Conservation (phyloP, 2,888 invertebrate genomes). For the Caenorhabditis afra region DNA sequence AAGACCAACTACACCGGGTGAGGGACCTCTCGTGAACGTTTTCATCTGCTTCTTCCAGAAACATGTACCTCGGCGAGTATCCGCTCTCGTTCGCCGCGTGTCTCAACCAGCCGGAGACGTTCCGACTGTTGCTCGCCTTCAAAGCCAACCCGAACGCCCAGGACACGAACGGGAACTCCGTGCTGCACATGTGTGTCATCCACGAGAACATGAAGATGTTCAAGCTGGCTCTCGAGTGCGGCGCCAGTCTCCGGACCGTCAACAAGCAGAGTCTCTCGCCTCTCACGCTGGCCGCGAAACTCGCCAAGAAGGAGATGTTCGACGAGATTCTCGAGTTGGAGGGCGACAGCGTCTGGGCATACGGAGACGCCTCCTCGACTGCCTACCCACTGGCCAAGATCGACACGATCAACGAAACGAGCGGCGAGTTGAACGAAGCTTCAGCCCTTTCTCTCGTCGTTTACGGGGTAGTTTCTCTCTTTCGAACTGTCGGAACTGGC, state of each 20-base stretch:
- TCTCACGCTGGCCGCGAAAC: conserved; percentile 91
- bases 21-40: neutral
- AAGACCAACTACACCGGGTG: conserved; percentile 91
- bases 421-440: conserved; percentile 93
- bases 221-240: conserved; percentile 94
- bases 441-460: conserved; percentile 96
- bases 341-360: conserved; percentile 97
- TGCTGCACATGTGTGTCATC: conserved; percentile 95
- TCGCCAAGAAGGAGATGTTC: conserved; percentile 91
- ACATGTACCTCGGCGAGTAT: conserved; percentile 98
- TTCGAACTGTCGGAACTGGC: neutral
- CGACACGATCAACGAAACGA: conserved; percentile 93
- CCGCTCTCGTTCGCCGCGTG: conserved; percentile 96
- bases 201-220: conserved; percentile 91
- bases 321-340: conserved; percentile 97
- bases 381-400: conserved; percentile 95
- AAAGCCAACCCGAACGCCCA: conserved; percentile 93
- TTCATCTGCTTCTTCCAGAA: conserved; percentile 84
- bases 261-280: conserved; percentile 92
- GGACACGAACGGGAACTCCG: conserved; percentile 97
- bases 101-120: conserved; percentile 95
- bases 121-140: conserved; percentile 90
- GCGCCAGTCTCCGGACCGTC: conserved; percentile 89
- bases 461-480: conserved; percentile 90
- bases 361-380: conserved; percentile 83